Base-by-base conservation (phyloP, 2,113 vertebrate genomes). In the Anseranas semipalmata region DNA sequence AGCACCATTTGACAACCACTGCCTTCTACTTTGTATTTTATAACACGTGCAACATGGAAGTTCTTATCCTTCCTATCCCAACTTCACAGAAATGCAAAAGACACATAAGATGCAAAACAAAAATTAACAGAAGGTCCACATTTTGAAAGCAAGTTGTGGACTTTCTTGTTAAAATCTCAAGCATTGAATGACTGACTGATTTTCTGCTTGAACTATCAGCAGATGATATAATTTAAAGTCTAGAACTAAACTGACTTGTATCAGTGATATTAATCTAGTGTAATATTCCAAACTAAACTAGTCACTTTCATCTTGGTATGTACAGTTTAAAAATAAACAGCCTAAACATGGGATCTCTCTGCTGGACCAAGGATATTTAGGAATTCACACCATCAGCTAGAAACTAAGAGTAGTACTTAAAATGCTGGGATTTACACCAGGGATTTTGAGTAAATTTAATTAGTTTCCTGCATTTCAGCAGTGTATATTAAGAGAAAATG, bases 391-490 rank as follows among this genome's bases (percentile, higher is more conserved):
- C 70, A 87, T 70, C 48, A 92, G 67, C 76, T 87, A 85, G 50
- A 95, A 90, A 53, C 4, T 32, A 90, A 56, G 59, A 71, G 19
- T 58, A 81, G 32, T 82, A 79, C 62, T 96, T 76, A 87, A 94
- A 93, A 80, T 67, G 28, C 60, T 79, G 37, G 50, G 58, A 89
- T 70, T 87, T 78, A 87, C 77, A 74, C 28, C 6, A 43, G 55
- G 41, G 77, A 79, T 85, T 96, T 85, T 77, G 71, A 87, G 33
- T 46, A 93, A 82, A 89, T 82, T 87, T 92, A 96, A 93, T 93
- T 86, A 74, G 50, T 87, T 93, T 95, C 80, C 89, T 67, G 20
- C 74, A 89, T 85, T 94, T 95, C 89, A 85, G 39, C 53, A 55
- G 41, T 73, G 41, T 66, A 53, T 76, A 76, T 68, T 92, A 92